Evolutionary conservation across 2,113 vertebrate species (phyloP), one percentile per base, ranked within the genome.

Genomic region (Lampris incognitus): DNA sequence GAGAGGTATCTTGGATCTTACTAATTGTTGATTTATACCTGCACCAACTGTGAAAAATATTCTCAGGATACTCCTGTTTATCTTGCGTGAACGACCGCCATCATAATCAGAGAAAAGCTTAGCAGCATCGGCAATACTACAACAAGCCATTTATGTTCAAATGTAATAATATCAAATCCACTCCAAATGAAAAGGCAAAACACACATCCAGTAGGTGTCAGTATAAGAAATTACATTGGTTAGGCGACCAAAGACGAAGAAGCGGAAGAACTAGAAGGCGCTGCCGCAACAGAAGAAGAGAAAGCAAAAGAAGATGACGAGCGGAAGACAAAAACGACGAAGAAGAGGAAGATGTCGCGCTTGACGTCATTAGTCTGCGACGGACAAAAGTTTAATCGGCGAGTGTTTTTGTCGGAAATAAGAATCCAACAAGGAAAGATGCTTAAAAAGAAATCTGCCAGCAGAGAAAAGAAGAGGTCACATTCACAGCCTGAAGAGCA

Each of bases 391-490:
- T 36, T 11, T 2, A 38, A n/a, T 1, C 0, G 0, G 0, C 7
- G 1, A 40, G 11, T 2, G 3, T 1, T 65, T n/a, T 8, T 0
- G 1, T 0, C 1, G 39, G 1, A 44, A 6, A 3, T 0, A 1
- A 0, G 0, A 0, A 0, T 4, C 40, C 2, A 1, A 49, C 5
- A 10, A 1, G 1, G 0, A 50, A 83, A 82, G 77, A 94, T 92
- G 91, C 56, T 92, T 0, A 93, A 89, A 56, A 95, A 92, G 84
- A 95, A 94, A 59, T 72, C 89, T 1, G 79, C 73, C 0, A 87
- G 84, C 7, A 36, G 78, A 0, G 93, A 94, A 4, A 95, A 94
- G 87, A 94, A 94, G 70, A 83, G 93, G 50, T 94, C 91, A 76
- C 87, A 89, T 51, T 78, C 83, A 0, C 87, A 87, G 3, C 38